Evolutionary conservation across 2,113 vertebrate species (phyloP), one percentile per base, ranked within the genome.

Genomic region (Tragelaphus buxtoni): DNA sequence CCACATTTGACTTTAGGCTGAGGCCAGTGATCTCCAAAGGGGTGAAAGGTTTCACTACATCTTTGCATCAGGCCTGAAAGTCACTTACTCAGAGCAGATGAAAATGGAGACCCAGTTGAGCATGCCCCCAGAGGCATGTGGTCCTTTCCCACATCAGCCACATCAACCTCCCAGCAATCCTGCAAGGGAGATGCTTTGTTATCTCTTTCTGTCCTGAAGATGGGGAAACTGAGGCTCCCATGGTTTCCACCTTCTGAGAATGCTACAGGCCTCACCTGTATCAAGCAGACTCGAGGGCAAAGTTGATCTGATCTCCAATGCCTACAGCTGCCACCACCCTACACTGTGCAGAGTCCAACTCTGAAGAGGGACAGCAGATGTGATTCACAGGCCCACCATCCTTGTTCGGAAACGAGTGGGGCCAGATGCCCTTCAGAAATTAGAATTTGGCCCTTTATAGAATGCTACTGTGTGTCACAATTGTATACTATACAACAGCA

Each of bases 321-420:
- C 4, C 58, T 18, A 12, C 42, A 69, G 10, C 32, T 10, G 10
- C 16, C 18, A 3, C 39, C 0, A 14, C 9, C 32, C 47, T 16
- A 14, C 35, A 8, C n/a, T 4, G 2, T 8, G 2, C 20, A 1
- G 49, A 56, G 20, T 18, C 4, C 6, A 9, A 14, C 35, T 45
- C 74, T 0, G 0, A 74, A 55, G 17, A 3, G 8, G 4, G 14
- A 2, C 39, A 11, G 2, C 0, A 0, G 35, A 0, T 49, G 11
- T 3, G 42, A 51, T 9, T 11, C 3, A 4, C 4, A 10, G 30
- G 5, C 5, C 35, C 9, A 1, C 7, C 0, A 2, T 7, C 16
- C 32, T 30, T 12, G 53, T 61, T 20, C 9, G 7, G 79, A 85
- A 39, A 61, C 6, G 22, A 7, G 1, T 2, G 4, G 10, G 42